phyloP scores from a whole-genome alignment of 2,113 vertebrate species.

The Triplophysa tibetana region DNA sequence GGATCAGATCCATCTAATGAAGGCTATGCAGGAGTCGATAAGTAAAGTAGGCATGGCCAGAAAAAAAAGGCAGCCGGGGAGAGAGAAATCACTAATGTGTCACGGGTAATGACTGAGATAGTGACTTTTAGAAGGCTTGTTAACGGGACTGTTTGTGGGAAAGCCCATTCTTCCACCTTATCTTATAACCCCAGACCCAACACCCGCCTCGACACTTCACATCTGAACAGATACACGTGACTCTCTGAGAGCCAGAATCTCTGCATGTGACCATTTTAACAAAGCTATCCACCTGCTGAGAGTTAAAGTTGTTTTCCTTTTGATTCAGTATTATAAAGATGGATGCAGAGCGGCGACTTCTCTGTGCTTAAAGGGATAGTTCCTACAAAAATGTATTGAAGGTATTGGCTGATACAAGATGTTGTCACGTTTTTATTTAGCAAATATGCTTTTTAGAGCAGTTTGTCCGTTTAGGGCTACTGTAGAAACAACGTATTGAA shows the following conservation, averaged over 20 bases:
- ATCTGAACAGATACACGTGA: not conserved
- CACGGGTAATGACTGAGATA: slow-evolving; percentile 65
- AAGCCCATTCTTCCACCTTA: slow-evolving; percentile 57
- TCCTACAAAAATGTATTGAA: too few species aligned
- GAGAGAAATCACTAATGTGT: slow-evolving; percentile 58
- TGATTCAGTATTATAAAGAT: slow-evolving; percentile 13
- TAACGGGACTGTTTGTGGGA: slow-evolving; percentile 51
- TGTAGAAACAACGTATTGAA: too few species aligned
- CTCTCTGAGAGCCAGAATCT: slow-evolving; percentile 8
- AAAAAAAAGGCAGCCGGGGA: slow-evolving; percentile 42
- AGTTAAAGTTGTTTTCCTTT: slow-evolving; percentile 28
- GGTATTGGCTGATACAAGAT: too few species aligned
- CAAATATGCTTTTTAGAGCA: too few species aligned
- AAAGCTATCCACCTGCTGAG: slow-evolving; percentile 39
- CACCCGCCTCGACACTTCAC: slow-evolving; percentile 46
- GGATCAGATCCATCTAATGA: slow-evolving; percentile 62
- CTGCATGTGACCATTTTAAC: slow-evolving; percentile 19
- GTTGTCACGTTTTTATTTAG: too few species aligned
- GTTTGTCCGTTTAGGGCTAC: too few species aligned
- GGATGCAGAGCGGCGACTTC: not conserved
- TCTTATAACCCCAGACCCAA: slow-evolving; percentile 62
- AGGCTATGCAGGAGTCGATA: slow-evolving; percentile 64
- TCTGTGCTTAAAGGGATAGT: not conserved
- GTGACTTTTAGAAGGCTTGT: slow-evolving; percentile 59
- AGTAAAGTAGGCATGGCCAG: slow-evolving; percentile 61